A percentile compares a stretch with the other conserved stretches of the same genome.
Conservation (phyloP, 2,113 vertebrate species). For the Melanerpes aurifrons region DNA sequence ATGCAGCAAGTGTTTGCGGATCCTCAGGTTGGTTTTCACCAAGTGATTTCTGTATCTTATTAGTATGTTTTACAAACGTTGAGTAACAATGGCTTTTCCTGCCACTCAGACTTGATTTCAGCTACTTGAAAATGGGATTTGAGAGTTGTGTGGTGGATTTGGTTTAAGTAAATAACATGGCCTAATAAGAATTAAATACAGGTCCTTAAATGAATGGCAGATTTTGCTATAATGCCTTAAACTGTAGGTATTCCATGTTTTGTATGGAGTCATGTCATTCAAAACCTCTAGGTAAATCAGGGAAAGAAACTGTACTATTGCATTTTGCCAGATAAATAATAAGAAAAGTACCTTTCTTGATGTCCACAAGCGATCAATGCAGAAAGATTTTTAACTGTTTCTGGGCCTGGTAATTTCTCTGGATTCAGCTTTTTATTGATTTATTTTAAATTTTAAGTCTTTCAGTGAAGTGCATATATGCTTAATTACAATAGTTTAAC, state of each 20-base stretch:
- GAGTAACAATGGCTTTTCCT: not conserved
- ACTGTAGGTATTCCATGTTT: not conserved
- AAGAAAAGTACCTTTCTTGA: not conserved
- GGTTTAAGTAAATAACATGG: not conserved
- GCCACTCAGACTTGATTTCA: not conserved
- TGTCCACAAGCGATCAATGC: not conserved
- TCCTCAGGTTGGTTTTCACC: constrained; percentile 85
- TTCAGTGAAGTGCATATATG: not conserved
- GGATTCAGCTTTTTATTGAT: not conserved
- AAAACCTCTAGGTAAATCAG: not conserved
- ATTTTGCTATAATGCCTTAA: not conserved
- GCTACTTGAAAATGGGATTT: not conserved
- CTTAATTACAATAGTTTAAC: not conserved
- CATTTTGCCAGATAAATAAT: not conserved
- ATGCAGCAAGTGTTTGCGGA: constrained; percentile 91
- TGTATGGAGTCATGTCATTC: not conserved
- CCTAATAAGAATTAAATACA: not conserved
- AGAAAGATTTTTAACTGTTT: not conserved
- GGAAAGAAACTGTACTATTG: not conserved
- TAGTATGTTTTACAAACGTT: not conserved
- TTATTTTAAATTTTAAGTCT: not conserved
- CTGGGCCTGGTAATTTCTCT: not conserved
- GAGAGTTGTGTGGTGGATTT: not conserved
- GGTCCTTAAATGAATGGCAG: not conserved
- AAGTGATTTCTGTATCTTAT: not conserved